Evolutionary conservation across 2,888 invertebrate species (phyloP), one percentile per base, ranked within the genome.

Genomic region (Drosophila greeni): DNA sequence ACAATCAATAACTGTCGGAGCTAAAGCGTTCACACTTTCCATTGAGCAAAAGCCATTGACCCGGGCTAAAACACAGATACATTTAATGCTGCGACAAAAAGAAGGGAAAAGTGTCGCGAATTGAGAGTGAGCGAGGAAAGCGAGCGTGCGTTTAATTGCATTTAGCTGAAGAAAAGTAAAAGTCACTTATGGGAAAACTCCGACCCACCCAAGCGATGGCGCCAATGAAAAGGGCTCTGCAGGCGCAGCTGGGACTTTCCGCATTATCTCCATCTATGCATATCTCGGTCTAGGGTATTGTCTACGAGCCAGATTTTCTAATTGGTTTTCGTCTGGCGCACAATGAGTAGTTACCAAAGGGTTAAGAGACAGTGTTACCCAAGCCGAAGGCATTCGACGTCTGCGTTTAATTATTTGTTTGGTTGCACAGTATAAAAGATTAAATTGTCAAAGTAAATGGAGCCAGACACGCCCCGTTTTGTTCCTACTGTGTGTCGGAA

Each of bases 401-500:
- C 73, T 69, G 42, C 64, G 52, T 36, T 39, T 59, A 58, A 67
- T 59, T 61, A 61, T 68, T 64, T 61, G 67, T 68, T 64, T 42
- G 56, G 47, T 33, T 48, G 65, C 65, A 51, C 48, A 73, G 66
- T 53, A 48, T 49, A 66, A 56, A 56, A 65, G 76, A 77, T 77
- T 82, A 76, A 82, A 82, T 60, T 76, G 80, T 77, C 82, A 67
- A 79, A 82, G 79, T 82, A 79, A 79, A 76, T 76, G 72, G 57
- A 52, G 58, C 26, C 6, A 55, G 45, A 58, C 70, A 81, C 82
- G 67, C 76, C 70, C 54, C 29, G 12, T 12, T 43, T 66, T 34
- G 51, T 40, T 48, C 52, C 62, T 62, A 64, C 52, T 52, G 65
- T 62, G 29, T 49, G 74, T 69, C 66, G 70, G 66, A 66, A 48